Evolutionary conservation across 2,113 vertebrate species (phyloP).

Genomic region (Bufo bufo): DNA sequence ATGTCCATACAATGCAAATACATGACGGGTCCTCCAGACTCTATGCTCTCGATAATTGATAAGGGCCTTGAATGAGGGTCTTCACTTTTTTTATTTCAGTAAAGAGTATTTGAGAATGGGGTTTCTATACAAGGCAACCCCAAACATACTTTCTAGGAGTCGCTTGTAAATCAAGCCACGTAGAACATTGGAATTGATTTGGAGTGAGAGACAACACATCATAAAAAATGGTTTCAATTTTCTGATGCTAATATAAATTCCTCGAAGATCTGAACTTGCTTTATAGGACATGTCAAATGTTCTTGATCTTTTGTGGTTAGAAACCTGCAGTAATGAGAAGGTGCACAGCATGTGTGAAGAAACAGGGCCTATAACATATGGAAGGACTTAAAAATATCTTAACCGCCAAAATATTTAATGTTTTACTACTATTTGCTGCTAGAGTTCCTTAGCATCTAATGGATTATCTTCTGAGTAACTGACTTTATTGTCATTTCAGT

Average conservation of each 20-base stretch:
- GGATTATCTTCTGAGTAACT: background rate
- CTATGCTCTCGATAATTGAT: background rate
- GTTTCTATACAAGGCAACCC: background rate
- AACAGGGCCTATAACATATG: conserved; percentile 13
- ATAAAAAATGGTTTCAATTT: conserved; percentile 21
- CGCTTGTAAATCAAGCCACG: background rate
- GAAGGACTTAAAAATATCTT: conserved; percentile 17
- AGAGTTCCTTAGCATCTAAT: background rate
- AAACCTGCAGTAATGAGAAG: background rate
- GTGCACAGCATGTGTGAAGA: background rate
- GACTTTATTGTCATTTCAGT: background rate
- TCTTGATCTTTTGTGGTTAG: background rate
- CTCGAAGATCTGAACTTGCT: background rate
- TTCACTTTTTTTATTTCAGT: background rate
- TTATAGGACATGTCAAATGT: background rate
- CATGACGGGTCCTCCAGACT: background rate
- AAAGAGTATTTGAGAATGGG: background rate
- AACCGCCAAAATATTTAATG: background rate
- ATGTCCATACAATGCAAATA: background rate
- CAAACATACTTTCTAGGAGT: background rate
- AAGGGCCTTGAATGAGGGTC: background rate
- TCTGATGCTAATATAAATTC: background rate
- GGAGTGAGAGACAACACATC: background rate
- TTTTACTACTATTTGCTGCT: background rate
- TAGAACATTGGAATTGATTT: background rate